Conservation (phyloP, 2,113 vertebrate genomes). For the Neodon shergylaensis region DNA sequence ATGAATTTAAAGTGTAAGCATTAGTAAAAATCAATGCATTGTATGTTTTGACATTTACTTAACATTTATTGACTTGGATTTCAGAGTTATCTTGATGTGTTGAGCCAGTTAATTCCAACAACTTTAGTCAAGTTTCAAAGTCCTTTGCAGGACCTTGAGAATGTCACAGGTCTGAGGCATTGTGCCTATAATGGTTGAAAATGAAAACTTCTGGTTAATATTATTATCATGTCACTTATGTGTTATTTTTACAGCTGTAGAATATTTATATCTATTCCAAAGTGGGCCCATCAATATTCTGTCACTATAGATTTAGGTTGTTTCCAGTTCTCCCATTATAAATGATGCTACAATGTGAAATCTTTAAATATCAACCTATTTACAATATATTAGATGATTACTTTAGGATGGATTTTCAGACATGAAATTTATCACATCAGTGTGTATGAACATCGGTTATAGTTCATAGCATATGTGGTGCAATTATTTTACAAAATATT, state of each 20-base stretch:
- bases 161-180: not conserved
- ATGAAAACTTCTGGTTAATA: not conserved
- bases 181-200: not conserved
- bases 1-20: conserved; percentile 29
- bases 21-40: not conserved
- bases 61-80: conserved; percentile 11
- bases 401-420: conserved; percentile 17
- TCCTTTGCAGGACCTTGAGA: conserved; percentile 5
- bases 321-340: conserved; percentile 26
- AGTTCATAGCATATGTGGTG: not conserved
- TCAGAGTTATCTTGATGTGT: conserved; percentile 32
- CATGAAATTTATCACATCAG: conserved; percentile 21
- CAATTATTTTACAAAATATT: conserved; percentile 53
- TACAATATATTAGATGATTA: conserved; percentile 10
- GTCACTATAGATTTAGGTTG: not conserved
- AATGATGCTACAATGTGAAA: not conserved
- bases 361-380: conserved; percentile 31
- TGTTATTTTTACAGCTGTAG: conserved; percentile 27
- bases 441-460: not conserved
- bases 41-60: not conserved
- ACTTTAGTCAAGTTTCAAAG: not conserved
- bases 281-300: not conserved
- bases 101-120: conserved; percentile 7
- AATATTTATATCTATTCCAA: conserved; percentile 26
- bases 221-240: not conserved